Evolutionary conservation across 1,140 invertebrate species (phyloP).

Genomic region (Wasmannia auropunctata): DNA sequence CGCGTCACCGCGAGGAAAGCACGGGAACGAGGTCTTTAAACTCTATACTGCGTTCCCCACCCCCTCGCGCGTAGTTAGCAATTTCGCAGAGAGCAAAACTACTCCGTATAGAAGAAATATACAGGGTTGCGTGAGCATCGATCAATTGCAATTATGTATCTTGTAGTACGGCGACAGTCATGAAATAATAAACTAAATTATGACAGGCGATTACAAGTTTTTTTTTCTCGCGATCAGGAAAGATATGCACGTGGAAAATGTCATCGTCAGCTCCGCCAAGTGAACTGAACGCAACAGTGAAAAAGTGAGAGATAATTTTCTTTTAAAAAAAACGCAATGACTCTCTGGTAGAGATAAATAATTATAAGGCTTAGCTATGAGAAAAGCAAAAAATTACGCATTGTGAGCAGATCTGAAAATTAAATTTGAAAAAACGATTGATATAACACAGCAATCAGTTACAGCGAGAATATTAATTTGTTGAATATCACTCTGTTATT

Average conservation of each 20-base stretch:
- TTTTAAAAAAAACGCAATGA: not conserved
- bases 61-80: not conserved
- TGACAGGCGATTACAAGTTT: conserved; percentile 19
- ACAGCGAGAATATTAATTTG: not conserved
- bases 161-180: not conserved
- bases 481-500: not conserved
- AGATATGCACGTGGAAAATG: not conserved
- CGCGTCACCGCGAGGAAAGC: not conserved
- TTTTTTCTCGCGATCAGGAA: not conserved
- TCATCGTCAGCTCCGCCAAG: not conserved
- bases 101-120: not conserved
- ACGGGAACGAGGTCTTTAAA: not conserved
- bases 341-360: not conserved
- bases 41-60: not conserved
- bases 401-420: not conserved
- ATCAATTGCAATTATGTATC: conserved; percentile 37
- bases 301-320: conserved; percentile 8
- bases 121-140: not conserved
- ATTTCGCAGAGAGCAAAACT: conserved; percentile 16
- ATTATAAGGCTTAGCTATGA: not conserved
- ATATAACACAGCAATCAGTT: not conserved
- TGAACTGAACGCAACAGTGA: not conserved
- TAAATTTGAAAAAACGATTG: not conserved
- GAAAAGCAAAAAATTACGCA: not conserved
- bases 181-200: not conserved